Conservation (phyloP, 1,140 invertebrate species). For the Tetragonula clypearis region DNA sequence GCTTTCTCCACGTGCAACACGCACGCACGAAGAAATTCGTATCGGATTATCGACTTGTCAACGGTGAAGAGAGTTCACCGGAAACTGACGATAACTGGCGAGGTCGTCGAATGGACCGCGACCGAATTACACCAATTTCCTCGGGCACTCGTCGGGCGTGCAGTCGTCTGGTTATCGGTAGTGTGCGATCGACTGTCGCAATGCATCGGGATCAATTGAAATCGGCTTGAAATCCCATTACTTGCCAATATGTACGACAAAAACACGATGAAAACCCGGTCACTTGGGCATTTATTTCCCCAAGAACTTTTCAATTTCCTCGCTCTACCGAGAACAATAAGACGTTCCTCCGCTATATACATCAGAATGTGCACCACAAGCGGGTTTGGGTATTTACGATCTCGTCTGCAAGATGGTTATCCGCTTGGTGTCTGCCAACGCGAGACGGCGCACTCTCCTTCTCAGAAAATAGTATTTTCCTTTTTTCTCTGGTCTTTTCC, state of each 20-base stretch:
- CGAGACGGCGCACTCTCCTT: neutral
- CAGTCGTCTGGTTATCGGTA: slow-evolving; percentile 27
- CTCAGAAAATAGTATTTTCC: accelerated
- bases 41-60: slow-evolving; percentile 43
- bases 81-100: slow-evolving; percentile 47
- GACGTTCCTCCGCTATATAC: neutral
- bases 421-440: too few species aligned
- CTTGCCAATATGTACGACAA: slow-evolving; percentile 8
- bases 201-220: slow-evolving; percentile 51
- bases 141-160: neutral
- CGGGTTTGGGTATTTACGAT: neutral
- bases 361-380: neutral
- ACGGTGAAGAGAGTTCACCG: slow-evolving; percentile 23
- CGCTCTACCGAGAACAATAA: slow-evolving; percentile 12
- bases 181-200: slow-evolving; percentile 51
- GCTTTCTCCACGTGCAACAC: neutral
- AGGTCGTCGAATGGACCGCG: slow-evolving; percentile 31
- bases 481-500: neutral
- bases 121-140: slow-evolving; percentile 62
- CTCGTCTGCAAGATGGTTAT: neutral
- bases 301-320: slow-evolving; percentile 30
- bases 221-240: slow-evolving; percentile 51
- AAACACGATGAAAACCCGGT: slow-evolving; percentile 27
- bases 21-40: slow-evolving; percentile 28
- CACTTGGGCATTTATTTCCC: slow-evolving; percentile 43